Conservation (phyloP, 37 sponge, comb jelly and placozoan species). For the Geodia barretti region DNA sequence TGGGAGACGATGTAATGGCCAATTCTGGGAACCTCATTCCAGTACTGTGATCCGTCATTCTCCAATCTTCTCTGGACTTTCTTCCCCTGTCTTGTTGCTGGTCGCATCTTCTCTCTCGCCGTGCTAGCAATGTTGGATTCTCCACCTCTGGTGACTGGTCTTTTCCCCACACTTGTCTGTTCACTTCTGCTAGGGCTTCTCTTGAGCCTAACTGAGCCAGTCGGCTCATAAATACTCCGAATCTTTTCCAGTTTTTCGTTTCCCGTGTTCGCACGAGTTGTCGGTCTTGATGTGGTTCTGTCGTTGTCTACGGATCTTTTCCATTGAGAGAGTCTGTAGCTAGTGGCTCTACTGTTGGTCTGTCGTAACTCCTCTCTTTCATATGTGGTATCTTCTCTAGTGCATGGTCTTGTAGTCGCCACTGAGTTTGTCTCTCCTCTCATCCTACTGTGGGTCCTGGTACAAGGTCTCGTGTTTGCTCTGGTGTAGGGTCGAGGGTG, state of each 20-base stretch:
- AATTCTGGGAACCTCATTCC: slow-evolving; percentile 22
- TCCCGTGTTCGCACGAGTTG: background rate
- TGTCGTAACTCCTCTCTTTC: background rate
- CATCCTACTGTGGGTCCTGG: background rate
- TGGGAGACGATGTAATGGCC: slow-evolving; percentile 1
- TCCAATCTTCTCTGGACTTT: background rate
- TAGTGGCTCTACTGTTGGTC: background rate
- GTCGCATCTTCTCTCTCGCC: background rate
- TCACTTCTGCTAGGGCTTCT: background rate
- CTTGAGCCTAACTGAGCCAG: background rate
- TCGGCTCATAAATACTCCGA: slow-evolving; percentile 18
- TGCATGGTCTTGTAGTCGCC: background rate
- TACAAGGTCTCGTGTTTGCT: background rate
- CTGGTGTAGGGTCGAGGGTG: background rate
- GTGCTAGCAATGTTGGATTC: background rate
- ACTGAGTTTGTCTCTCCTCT: background rate
- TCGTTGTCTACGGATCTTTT: too few relatives aligned
- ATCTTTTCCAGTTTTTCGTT: slow-evolving; percentile 13
- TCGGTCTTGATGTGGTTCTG: background rate
- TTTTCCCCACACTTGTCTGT: background rate
- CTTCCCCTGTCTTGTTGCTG: background rate
- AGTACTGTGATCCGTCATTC: slow-evolving; percentile 6
- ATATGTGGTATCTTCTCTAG: background rate
- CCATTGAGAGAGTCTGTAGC: too few relatives aligned
- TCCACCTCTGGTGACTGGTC: background rate